Evolutionary conservation across 2,797 vertebrate species (phyloP), one percentile per base, ranked within the genome.

Genomic region (Megalops cyprinoides): DNA sequence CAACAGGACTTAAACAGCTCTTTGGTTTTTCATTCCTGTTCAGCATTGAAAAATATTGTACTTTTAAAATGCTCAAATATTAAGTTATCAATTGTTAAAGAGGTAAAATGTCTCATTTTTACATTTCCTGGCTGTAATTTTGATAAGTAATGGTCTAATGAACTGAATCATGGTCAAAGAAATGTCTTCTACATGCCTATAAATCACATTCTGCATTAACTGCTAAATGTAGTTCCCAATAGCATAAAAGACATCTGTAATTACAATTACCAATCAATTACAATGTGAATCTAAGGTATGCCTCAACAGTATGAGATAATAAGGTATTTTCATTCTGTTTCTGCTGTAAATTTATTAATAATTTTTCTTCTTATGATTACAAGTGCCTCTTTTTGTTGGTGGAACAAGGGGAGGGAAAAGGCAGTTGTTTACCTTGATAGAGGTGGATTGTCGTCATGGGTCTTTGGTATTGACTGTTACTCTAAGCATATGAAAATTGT

Each of bases 381-480:
- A 46, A n/a, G 12, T 25, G n/a, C 4, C 42, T 7, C 9, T 73
- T 73, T 46, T 9, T n/a, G 25, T 39, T 44, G 23, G 23, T 49
- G 28, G 37, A 42, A 42, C 39, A 49, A 28, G 55, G 53, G 46
- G 12, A 9, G 34, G 34, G 53, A 12, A 37, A 3, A 31, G 31
- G 25, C 56, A n/a, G 55, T 49, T 23, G 71, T 60, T 46, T 62
- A 60, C 74, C 58, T 80, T 51, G 7, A 58, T 25, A 23, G 37
- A 28, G 51, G 51, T 37, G 23, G 71, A 34, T 14, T 2, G n/a
- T 34, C 31, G 4, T 42, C 14, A 1, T 14, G 8, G 39, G 20
- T 51, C 14, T 69, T 28, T 75, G 74, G 34, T 81, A 48, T 48
- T 10, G 74, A 42, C 58, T 76, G 74, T 76, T 81, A 76, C 46